Percentiles rank a stretch among this genome's conserved stretches.
Conservation (phyloP, 1,140 invertebrate species). For the Paraescarpia echinospica region DNA sequence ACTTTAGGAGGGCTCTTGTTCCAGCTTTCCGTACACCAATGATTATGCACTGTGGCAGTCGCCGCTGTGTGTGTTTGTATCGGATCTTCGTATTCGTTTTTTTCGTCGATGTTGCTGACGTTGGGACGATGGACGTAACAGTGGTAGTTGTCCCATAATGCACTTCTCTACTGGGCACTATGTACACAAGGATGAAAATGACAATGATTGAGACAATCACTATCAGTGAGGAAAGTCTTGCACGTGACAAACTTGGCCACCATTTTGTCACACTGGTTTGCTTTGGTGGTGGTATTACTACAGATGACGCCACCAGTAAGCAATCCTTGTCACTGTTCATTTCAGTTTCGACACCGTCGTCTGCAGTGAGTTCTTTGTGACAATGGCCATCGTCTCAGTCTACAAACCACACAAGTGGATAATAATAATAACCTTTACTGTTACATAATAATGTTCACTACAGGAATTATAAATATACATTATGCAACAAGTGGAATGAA, state of each 20-base stretch:
- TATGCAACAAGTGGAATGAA: background rate
- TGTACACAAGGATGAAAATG: background rate
- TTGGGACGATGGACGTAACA: background rate
- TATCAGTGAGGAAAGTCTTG: background rate
- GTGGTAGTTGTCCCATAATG: background rate
- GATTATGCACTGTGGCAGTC: constrained; percentile 53
- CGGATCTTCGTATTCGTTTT: constrained; percentile 15
- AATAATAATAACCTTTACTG: too few species aligned
- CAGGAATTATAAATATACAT: background rate
- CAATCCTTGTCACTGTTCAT: background rate
- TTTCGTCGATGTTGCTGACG: background rate
- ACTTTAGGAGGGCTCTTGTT: constrained; percentile 58
- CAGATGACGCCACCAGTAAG: background rate
- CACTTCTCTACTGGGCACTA: background rate
- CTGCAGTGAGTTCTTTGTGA: background rate
- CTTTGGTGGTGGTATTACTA: background rate
- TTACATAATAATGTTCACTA: too few species aligned
- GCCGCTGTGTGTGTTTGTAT: constrained; percentile 25
- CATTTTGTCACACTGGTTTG: background rate
- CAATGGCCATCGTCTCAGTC: background rate
- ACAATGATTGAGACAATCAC: background rate
- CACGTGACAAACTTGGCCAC: background rate
- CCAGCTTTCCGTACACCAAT: constrained; percentile 61
- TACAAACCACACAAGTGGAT: background rate
- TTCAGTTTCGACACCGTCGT: background rate